Evolutionary conservation across 2,888 invertebrate species (phyloP).

Genomic region (Pherbina coryleti): DNA sequence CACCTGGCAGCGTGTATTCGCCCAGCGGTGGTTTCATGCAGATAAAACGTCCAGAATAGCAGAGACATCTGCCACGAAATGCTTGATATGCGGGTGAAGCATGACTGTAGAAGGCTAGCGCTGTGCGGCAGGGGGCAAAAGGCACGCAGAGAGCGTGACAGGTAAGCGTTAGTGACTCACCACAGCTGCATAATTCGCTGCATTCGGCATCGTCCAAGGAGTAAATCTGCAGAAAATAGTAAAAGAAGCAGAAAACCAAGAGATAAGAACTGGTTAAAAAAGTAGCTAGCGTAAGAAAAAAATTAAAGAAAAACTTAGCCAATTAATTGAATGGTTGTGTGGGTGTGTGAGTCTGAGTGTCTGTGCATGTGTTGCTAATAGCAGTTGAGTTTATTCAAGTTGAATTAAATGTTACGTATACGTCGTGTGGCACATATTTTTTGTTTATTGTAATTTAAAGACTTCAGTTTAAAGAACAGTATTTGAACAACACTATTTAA

Average conservation of each 20-base stretch:
- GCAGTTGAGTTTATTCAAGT: neutral
- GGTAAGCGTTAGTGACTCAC: slow-evolving; percentile 80
- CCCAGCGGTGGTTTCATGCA: slow-evolving; percentile 88
- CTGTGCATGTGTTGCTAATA: neutral
- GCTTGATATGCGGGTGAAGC: slow-evolving; percentile 92
- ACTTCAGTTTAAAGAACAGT: no score
- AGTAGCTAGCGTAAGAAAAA: neutral
- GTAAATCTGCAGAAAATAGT: slow-evolving; percentile 63
- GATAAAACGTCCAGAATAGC: slow-evolving; percentile 92
- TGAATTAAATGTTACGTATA: neutral
- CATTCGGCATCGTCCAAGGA: slow-evolving; percentile 86
- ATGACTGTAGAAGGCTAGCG: slow-evolving; percentile 90
- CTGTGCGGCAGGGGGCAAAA: slow-evolving; percentile 87
- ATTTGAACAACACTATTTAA: no score
- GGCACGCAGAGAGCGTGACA: slow-evolving; percentile 92
- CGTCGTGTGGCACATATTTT: neutral
- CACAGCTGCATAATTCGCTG: slow-evolving; percentile 90
- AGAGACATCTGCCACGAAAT: slow-evolving; percentile 88
- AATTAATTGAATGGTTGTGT: neutral
- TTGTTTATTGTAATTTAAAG: neutral
- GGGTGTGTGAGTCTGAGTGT: neutral
- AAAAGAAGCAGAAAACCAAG: neutral
- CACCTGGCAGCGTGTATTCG: slow-evolving; percentile 70
- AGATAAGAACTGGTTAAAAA: neutral
- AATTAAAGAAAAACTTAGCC: neutral